These are phyloP conservation scores for Dexiosoma caninum DNA, from an alignment of 2,888 invertebrate genomes.

Conservation along the genomic window DNA sequence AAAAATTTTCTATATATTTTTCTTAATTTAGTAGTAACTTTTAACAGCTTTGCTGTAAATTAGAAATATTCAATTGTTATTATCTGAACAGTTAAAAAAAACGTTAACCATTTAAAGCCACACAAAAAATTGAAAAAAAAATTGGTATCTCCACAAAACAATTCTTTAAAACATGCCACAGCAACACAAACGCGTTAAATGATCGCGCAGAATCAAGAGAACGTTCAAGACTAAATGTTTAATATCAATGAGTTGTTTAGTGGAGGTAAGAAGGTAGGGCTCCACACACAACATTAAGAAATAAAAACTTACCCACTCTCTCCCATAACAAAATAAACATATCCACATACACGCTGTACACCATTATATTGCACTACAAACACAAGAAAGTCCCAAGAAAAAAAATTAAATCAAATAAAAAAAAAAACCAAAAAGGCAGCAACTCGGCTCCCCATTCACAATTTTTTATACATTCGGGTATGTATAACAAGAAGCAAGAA, in stretches of 20 bases:
- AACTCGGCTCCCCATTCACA: conserved; percentile 57
- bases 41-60: neutral
- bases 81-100: conserved; percentile 7
- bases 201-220: conserved; percentile 77
- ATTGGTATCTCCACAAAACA: conserved; percentile 3
- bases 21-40: neutral
- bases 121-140: conserved; percentile 5
- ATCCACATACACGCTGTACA: neutral
- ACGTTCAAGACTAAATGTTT: conserved; percentile 73
- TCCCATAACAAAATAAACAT: conserved; percentile 10
- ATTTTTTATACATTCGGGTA: conserved; percentile 40
- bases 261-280: conserved; percentile 56
- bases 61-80: neutral
- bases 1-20: neutral
- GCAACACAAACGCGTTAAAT: conserved; percentile 58
- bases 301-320: conserved; percentile 27
- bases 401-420: no score
- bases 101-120: conserved; percentile 25
- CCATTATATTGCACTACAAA: conserved; percentile 25
- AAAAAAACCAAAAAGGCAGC: conserved; percentile 22
- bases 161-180: conserved; percentile 18
- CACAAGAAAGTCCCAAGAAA: conserved; percentile 23
- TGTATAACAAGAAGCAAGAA: conserved; percentile 58
- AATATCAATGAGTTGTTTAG: conserved; percentile 61
- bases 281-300: conserved; percentile 33